Conservation (phyloP, 2,113 vertebrate genomes). For the Marmota monax region DNA sequence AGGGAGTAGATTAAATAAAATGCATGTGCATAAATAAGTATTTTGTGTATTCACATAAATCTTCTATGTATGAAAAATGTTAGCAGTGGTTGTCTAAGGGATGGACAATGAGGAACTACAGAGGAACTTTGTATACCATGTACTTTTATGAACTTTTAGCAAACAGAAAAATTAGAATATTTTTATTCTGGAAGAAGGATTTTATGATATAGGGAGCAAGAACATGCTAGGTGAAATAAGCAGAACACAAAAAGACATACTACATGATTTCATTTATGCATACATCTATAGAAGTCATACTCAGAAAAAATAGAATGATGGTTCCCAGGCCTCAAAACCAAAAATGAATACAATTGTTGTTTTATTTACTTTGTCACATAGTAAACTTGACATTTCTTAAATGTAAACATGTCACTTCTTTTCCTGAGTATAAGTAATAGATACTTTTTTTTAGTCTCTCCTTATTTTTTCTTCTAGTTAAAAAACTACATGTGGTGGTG, state of each 20-base stretch:
- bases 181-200: slow-evolving; percentile 50
- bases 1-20: not conserved
- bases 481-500: slow-evolving; percentile 21
- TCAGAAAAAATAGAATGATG: too few species aligned
- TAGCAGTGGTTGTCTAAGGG: not conserved
- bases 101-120: not conserved
- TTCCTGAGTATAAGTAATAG: not conserved
- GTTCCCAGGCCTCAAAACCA: not conserved
- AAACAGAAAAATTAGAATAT: not conserved
- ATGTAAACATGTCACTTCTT: not conserved
- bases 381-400: slow-evolving; percentile 45
- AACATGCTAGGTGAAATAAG: slow-evolving; percentile 10
- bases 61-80: not conserved
- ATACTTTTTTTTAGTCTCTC: not conserved
- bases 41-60: not conserved
- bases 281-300: too few species aligned
- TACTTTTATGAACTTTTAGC: not conserved
- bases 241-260: not conserved
- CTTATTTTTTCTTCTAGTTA: not conserved
- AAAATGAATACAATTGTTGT: slow-evolving; percentile 29
- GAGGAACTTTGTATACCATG: not conserved
- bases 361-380: not conserved
- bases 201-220: not conserved
- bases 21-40: not conserved
- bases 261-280: too few species aligned